phyloP scores from a whole-genome alignment of 2,888 invertebrate genomes.

The Drosophila melanosoma region DNA sequence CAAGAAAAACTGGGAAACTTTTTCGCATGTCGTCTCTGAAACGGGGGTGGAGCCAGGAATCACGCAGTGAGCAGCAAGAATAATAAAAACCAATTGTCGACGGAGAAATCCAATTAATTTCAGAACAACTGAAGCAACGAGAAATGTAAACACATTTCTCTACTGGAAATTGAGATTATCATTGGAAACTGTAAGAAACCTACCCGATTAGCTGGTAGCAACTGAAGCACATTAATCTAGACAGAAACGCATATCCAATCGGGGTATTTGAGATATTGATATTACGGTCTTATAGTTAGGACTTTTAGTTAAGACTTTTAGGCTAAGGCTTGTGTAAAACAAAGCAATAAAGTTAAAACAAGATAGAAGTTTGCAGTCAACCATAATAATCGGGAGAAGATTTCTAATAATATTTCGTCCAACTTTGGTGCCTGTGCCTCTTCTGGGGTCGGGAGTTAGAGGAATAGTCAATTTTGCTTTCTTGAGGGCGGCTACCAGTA shows the following conservation, averaged over 20 bases:
- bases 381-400: not conserved
- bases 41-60: not conserved
- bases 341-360: not conserved
- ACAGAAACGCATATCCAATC: not conserved
- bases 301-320: not conserved
- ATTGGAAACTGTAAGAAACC: not conserved
- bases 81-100: not conserved
- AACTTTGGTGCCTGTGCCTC: not conserved
- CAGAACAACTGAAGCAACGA: not conserved
- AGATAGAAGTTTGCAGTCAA: not conserved
- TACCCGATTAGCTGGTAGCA: not conserved
- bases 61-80: not conserved
- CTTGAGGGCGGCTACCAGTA: not conserved
- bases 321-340: not conserved
- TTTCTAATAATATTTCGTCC: not conserved
- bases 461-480: not conserved
- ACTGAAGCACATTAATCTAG: no score
- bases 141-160: not conserved
- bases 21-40: not conserved
- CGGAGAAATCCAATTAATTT: not conserved
- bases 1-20: not conserved
- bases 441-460: not conserved
- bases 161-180: not conserved
- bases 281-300: not conserved
- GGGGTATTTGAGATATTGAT: not conserved